Conservation (phyloP, 2,113 vertebrate genomes). For the Garra rufa region DNA sequence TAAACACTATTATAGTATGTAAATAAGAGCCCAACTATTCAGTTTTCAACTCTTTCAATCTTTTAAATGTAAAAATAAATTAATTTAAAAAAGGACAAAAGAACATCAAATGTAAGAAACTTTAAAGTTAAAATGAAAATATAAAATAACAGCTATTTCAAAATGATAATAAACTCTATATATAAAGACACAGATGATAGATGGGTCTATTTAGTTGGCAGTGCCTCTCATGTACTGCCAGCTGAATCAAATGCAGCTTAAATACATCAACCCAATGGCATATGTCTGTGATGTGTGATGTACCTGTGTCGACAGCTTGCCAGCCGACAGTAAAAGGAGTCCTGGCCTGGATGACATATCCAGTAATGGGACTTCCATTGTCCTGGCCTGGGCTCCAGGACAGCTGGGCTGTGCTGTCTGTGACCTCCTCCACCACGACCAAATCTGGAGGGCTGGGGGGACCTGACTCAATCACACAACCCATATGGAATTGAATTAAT, state of each 20-base stretch:
- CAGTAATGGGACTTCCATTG: slow-evolving; percentile 90
- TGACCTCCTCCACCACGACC: slow-evolving; percentile 90
- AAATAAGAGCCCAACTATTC: too few species aligned
- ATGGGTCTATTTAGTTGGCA: too few species aligned
- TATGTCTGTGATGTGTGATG: background rate
- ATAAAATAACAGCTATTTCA: too few species aligned
- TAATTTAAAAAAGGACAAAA: too few species aligned
- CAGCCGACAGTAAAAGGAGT: slow-evolving; percentile 95
- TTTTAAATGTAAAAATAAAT: too few species aligned
- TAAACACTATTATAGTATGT: too few species aligned
- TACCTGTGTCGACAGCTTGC: slow-evolving; percentile 92
- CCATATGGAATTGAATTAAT: slow-evolving; percentile 13
- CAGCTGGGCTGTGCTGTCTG: slow-evolving; percentile 90
- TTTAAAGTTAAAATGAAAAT: too few species aligned
- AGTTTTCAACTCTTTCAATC: too few species aligned
- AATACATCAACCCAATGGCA: background rate
- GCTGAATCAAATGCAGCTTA: background rate
- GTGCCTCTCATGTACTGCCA: background rate
- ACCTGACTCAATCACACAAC: slow-evolving; percentile 74
- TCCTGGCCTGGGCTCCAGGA: slow-evolving; percentile 90
- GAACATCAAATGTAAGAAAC: too few species aligned
- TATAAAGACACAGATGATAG: too few species aligned
- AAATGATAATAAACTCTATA: too few species aligned
- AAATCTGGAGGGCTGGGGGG: slow-evolving; percentile 88
- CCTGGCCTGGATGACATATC: slow-evolving; percentile 86